Base-by-base conservation (phyloP, 2,888 invertebrate species). In the Melanargia galathea region DNA sequence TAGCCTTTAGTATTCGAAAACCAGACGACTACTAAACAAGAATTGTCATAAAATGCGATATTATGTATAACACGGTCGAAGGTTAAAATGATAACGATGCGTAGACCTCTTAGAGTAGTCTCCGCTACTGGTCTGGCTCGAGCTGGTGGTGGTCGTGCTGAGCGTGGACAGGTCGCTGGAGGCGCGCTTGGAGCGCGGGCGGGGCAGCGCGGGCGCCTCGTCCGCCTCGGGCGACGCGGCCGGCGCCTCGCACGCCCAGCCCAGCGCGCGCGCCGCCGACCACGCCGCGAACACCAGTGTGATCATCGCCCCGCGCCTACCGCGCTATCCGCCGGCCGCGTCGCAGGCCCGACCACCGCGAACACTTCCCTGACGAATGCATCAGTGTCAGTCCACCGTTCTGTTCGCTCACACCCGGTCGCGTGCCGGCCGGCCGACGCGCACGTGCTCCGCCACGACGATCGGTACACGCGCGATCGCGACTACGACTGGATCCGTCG, bases 201-300 rank as follows among this genome's bases (percentile, higher is more conserved):
- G 85, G 68, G 87, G 92, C 74, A 90, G 81, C 76, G 84, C 78
- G 55, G 90, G 89, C 64, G 79, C 75, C 70, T 90, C 91, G 65
- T 91, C 91, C 65, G 79, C 78, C 64, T 89, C 88, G 61, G 87
- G 87, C 49, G 88, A 81, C 65, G 75, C 65, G 64, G 81, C 75
- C 68, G 70, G 76, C 60, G 75, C 73, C 60, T 85, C 87, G 77
- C 81, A 80, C 70, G 84, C 75, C 87, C 86, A 87, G 77, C 91
- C 87, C 76, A 93, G 86, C 85, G 92, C 93, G 81, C 93, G 93
- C 79, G 93, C 92, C 72, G 92, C 90, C 77, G 93, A 92, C 93
- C 93, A 93, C 86, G 93, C 85, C 84, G 93, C 91, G 78, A 93
- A 92, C 76, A 93, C 90, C 78, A 93, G 82, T 78, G 93, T 93